Base-by-base conservation (phyloP, 1,140 invertebrate species). In the Matsumurasca onukii region DNA sequence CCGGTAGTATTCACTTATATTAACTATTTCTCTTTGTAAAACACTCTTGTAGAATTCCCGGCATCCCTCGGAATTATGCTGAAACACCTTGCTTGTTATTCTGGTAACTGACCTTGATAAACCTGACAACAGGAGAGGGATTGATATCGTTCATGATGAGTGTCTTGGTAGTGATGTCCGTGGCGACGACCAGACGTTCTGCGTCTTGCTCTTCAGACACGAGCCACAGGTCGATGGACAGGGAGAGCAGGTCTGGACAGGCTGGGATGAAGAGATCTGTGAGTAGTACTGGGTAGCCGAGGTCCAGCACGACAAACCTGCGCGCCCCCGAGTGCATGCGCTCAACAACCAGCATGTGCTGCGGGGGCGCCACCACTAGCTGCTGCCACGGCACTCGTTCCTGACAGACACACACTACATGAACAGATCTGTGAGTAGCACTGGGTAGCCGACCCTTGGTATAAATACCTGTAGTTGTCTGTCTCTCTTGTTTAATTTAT, bases 21-120 rank as follows among this genome's bases (percentile, higher is more conserved):
- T n/a, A n/a, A n/a, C n/a, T n/a, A n/a, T n/a, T n/a, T n/a, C n/a
- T n/a, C n/a, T n/a, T n/a, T n/a, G n/a, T n/a, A n/a, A n/a, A n/a
- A n/a, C n/a, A n/a, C n/a, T n/a, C n/a, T n/a, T n/a, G n/a, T n/a
- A n/a, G n/a, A n/a, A n/a, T n/a, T n/a, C n/a, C n/a, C n/a, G n/a
- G n/a, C n/a, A n/a, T n/a, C n/a, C n/a, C n/a, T n/a, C n/a, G n/a
- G n/a, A n/a, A n/a, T n/a, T n/a, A n/a, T n/a, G n/a, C n/a, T n/a
- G n/a, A n/a, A n/a, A n/a, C n/a, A n/a, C n/a, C n/a, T n/a, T n/a
- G n/a, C n/a, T n/a, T n/a, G n/a, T n/a, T n/a, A n/a, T n/a, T n/a
- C n/a, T n/a, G n/a, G n/a, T n/a, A n/a, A n/a, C n/a, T n/a, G n/a
- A 95, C 90, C 86, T 96, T 96, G 31, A 97, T 82, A 79, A 89